Conservation (phyloP, 2,113 vertebrate genomes). For the Ailurus styani region DNA sequence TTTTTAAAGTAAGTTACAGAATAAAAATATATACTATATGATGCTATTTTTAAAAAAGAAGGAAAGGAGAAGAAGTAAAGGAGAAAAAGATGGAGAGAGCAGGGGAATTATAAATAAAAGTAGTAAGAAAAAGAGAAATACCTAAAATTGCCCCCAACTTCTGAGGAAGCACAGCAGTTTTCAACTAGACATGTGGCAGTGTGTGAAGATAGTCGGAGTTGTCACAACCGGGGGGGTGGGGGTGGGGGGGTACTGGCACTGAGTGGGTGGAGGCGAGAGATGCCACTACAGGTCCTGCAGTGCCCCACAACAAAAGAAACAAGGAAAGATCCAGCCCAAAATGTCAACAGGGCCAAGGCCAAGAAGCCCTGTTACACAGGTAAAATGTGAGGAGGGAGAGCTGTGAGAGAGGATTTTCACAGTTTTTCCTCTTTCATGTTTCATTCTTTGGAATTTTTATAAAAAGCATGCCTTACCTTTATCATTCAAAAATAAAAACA, state of each 20-base stretch:
- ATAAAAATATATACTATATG: background rate
- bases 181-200: background rate
- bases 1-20: background rate
- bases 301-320: background rate
- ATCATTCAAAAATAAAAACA: background rate
- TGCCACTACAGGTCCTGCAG: too few relatives aligned
- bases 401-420: background rate
- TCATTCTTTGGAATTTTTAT: background rate
- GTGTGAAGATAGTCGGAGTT: background rate
- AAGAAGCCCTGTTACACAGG: background rate
- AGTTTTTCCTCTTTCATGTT: background rate
- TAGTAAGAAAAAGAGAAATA: background rate
- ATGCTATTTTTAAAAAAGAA: background rate
- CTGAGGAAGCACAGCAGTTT: background rate
- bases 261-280: too few relatives aligned
- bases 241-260: accelerated
- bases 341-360: background rate
- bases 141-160: background rate
- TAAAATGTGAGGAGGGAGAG: background rate
- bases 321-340: background rate
- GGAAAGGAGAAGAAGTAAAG: too few relatives aligned
- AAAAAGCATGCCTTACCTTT: background rate
- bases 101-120: background rate
- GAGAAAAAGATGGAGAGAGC: background rate
- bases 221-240: background rate